These are phyloP conservation scores for Arrhopalites spinosus DNA, from an alignment of 2,888 invertebrate genomes.

Conservation along the genomic window DNA sequence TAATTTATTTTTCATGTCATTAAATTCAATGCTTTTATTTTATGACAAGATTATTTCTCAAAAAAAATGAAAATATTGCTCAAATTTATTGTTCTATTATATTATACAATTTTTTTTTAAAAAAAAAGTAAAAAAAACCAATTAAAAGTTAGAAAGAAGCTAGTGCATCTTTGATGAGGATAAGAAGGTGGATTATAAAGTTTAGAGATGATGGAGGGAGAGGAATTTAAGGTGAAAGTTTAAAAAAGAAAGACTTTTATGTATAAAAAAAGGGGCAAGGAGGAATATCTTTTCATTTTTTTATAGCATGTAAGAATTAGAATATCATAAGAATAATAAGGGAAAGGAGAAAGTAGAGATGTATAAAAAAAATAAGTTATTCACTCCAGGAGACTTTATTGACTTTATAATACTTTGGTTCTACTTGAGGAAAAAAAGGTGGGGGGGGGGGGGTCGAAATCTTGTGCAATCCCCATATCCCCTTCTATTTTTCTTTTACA, in stretches of 20 bases:
- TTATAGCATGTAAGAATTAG: neutral
- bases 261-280: neutral
- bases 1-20: too few species aligned
- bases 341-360: too few species aligned
- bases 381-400: neutral
- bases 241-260: neutral
- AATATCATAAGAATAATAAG: neutral
- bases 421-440: neutral
- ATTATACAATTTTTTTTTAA: too few species aligned
- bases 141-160: neutral
- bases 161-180: neutral
- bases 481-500: neutral
- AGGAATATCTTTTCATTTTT: neutral
- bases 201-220: neutral
- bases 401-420: conserved; percentile 4
- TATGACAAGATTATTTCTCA: too few species aligned
- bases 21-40: too few species aligned
- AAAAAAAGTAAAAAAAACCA: neutral
- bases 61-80: too few species aligned
- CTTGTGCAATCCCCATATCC: neutral
- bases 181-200: neutral
- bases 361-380: neutral
- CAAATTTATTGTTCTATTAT: too few species aligned
- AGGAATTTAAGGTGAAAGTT: neutral
- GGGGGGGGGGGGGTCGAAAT: neutral